Evolutionary conservation across 1,140 invertebrate genomes (phyloP).

Genomic region (Drosophila bipectinata): DNA sequence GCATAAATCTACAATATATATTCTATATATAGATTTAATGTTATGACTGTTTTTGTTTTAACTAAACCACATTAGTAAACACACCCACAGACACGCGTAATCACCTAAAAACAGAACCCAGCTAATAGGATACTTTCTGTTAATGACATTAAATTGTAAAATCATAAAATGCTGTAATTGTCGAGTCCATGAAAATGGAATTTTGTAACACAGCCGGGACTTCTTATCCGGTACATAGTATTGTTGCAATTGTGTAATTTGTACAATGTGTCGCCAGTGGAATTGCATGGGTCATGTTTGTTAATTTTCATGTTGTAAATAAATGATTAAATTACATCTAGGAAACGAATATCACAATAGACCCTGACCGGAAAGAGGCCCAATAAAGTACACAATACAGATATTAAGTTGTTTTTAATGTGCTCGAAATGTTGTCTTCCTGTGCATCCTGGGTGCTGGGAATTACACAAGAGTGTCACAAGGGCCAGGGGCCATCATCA

Average conservation of each 20-base stretch:
- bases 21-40: background rate
- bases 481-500: constrained; percentile 54
- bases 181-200: constrained; percentile 45
- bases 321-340: constrained; percentile 66
- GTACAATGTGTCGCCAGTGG: constrained; percentile 37
- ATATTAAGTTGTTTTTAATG: constrained; percentile 65
- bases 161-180: constrained; percentile 56
- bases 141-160: constrained; percentile 64
- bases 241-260: constrained; percentile 46
- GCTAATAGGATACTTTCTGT: constrained; percentile 39
- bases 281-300: constrained; percentile 34
- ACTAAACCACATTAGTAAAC: constrained; percentile 28
- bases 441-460: constrained; percentile 34
- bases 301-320: constrained; percentile 69
- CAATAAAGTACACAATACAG: constrained; percentile 48
- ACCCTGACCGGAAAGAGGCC: constrained; percentile 33
- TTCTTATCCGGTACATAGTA: constrained; percentile 9
- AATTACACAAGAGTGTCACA: constrained; percentile 56
- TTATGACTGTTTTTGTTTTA: constrained; percentile 35
- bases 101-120: constrained; percentile 16
- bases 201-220: constrained; percentile 31
- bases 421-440: constrained; percentile 44
- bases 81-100: constrained; percentile 40
- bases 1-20: constrained; percentile 16
- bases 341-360: constrained; percentile 24